A percentile compares a stretch with the other conserved stretches of the same genome.
Conservation (phyloP, 2,113 vertebrate genomes). For the Glareola pratincola region DNA sequence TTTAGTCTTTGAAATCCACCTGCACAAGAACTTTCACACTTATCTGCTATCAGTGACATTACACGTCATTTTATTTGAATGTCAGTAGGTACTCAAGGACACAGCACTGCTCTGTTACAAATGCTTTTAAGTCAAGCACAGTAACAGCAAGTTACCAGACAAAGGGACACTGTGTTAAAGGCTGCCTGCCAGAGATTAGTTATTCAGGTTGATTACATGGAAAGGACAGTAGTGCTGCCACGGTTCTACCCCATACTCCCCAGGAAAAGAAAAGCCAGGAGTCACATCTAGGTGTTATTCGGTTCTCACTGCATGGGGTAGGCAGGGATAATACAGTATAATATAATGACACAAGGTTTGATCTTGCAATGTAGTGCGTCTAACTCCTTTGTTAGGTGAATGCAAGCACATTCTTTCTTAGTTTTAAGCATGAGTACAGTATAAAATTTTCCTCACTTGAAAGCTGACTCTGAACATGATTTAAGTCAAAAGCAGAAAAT, state of each 20-base stretch:
- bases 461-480: background rate
- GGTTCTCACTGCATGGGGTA: background rate
- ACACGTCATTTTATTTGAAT: background rate
- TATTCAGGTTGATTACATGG: background rate
- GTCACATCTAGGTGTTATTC: background rate
- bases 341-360: background rate
- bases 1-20: background rate
- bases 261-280: background rate
- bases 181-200: background rate
- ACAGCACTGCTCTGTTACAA: background rate
- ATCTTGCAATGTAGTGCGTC: background rate
- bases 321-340: background rate
- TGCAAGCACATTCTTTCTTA: background rate
- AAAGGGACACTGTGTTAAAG: background rate
- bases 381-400: background rate
- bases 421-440: background rate
- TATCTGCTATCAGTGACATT: background rate
- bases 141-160: background rate
- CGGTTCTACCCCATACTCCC: background rate
- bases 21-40: background rate
- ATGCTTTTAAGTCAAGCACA: background rate
- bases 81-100: background rate
- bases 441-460: background rate
- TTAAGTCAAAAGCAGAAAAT: background rate
- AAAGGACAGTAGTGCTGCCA: background rate